Base-by-base conservation (phyloP, 2,888 invertebrate genomes). In the Trachelus stipa region DNA sequence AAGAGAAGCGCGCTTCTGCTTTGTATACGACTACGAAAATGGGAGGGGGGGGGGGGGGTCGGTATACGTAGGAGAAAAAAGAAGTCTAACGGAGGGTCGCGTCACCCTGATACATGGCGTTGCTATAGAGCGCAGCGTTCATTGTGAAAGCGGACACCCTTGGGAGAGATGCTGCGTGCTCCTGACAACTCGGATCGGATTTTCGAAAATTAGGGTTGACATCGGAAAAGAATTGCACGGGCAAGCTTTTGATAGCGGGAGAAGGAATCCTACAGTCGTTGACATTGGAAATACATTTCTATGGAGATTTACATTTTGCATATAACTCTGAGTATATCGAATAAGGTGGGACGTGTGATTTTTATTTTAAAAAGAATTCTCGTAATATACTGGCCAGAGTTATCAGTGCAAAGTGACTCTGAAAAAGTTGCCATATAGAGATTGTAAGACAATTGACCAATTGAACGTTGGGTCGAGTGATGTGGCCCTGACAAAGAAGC, bases 371-470 rank as follows among this genome's bases (percentile, higher is more conserved):
- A 2, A 56, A 56, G 56, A 56, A 56, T 56, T 56, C 56, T 56
- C 56, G 23, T 23, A 23, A 23, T 23, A 23, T 1, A 9, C 56
- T 2, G 9, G 9, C 9, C 4, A 9, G 23, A 23, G 23, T 56
- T 56, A 56, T 56, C 56, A 56, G 56, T 56, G 56, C 56, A 56
- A 56, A 56, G 56, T 56, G 56, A 56, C 56, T 56, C 56, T 56
- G 23, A 56, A 56, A 56, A 56, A 56, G 56, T 56, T 2, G 23
- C 56, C 23, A 56, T 23, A 2, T 56, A 23, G 56, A 56, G 35
- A 74, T 35, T 35, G 35, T 12, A 23, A 34, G 89, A 88, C 87
- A 87, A 89, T 88, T 84, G 88, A 85, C 83, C 87, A 88, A 88
- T 88, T 88, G 86, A 83, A 85, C 83, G 82, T 85, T 87, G n/a